A percentile compares a stretch with the other conserved stretches of the same genome.
Conservation (phyloP, 1,140 invertebrate species). For the Drosophila ercepeae region DNA sequence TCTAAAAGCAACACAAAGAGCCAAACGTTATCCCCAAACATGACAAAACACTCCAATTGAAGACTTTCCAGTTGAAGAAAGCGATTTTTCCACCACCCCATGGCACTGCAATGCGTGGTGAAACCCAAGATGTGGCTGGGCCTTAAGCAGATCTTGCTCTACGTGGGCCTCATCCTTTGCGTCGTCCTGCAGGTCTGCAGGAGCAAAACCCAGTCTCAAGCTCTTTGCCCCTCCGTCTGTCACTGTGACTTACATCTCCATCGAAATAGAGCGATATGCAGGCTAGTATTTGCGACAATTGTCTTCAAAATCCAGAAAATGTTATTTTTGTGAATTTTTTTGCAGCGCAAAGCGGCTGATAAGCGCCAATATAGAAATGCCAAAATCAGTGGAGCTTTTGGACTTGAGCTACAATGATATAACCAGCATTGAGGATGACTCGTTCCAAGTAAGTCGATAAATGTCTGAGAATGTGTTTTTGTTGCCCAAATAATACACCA, state of each 20-base stretch:
- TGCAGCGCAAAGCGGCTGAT: conserved; percentile 71
- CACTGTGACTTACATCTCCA: conserved; percentile 67
- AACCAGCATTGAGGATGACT: conserved; percentile 71
- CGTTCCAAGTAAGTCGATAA: conserved; percentile 61
- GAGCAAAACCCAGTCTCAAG: conserved; percentile 60
- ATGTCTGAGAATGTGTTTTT: background rate
- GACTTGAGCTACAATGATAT: conserved; percentile 82
- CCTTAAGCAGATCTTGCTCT: conserved; percentile 69
- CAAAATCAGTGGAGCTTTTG: conserved; percentile 71
- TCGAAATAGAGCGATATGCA: conserved; percentile 78
- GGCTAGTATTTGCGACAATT: conserved; percentile 39
- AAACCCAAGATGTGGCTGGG: conserved; percentile 74
- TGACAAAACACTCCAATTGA: conserved; percentile 23
- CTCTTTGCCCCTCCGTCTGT: conserved; percentile 71
- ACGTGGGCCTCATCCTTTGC: conserved; percentile 69
- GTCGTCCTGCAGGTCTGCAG: conserved; percentile 66
- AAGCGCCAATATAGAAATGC: conserved; percentile 72
- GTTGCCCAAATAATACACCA: background rate
- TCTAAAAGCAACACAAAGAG: conserved; percentile 1
- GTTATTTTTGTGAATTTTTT: conserved; percentile 6
- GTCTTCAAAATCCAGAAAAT: background rate
- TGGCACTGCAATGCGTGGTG: conserved; percentile 68
- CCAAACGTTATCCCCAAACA: background rate
- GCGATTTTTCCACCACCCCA: conserved; percentile 15
- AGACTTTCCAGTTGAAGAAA: conserved; percentile 27